A percentile compares a stretch with the other conserved stretches of the same genome.
Evolutionary conservation across 2,797 vertebrate genomes (phyloP).

Genomic region (Craterocephalus amniculus): DNA sequence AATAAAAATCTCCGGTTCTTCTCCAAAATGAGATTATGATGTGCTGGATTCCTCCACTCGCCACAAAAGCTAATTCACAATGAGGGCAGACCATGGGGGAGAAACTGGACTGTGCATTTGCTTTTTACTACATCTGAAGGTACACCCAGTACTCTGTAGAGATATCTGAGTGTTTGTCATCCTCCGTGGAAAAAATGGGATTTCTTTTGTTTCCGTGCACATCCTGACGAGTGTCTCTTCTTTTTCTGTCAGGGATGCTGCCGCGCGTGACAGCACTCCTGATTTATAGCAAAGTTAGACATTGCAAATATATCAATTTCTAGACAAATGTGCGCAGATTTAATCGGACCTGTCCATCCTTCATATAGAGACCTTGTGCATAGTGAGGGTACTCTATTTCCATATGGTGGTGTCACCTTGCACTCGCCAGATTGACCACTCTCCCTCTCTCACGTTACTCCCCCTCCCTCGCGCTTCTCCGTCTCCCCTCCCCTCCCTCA

Average conservation of each 20-base stretch:
- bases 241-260: neutral
- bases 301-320: neutral
- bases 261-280: neutral
- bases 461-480: no score
- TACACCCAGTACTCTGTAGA: neutral
- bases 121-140: no score
- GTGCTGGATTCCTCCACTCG: neutral
- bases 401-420: slow-evolving; percentile 39
- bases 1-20: neutral
- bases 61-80: slow-evolving; percentile 1
- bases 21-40: neutral
- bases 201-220: neutral
- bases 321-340: neutral
- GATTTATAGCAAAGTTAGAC: slow-evolving; percentile 7
- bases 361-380: neutral
- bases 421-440: slow-evolving; percentile 47
- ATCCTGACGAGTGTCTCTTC: neutral
- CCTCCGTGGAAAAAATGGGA: neutral
- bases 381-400: neutral
- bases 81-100: neutral
- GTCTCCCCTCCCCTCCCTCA: slow-evolving; percentile 27
- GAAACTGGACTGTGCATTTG: neutral
- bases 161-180: neutral
- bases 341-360: neutral
- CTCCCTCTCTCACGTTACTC: neutral